Evolutionary conservation across 2,113 vertebrate genomes (phyloP).

Genomic region (Illadopsis cleaveri): DNA sequence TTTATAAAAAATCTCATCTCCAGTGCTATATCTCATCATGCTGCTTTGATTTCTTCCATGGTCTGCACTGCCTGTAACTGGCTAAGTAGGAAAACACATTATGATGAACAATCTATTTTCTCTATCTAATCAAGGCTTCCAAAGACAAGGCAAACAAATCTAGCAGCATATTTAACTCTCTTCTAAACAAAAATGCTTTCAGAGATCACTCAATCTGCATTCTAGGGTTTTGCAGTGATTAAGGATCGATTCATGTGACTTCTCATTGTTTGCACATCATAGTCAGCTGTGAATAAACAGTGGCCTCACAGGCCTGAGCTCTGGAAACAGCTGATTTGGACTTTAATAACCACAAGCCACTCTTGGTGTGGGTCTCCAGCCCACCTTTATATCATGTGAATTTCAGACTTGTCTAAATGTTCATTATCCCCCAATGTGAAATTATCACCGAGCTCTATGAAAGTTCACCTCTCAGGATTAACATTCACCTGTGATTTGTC

Average conservation of each 20-base stretch:
- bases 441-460: neutral
- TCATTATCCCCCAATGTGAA: neutral
- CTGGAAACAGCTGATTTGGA: neutral
- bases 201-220: neutral
- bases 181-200: neutral
- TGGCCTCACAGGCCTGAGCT: neutral
- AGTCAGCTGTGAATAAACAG: neutral
- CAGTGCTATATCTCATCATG: fast-evolving
- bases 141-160: neutral
- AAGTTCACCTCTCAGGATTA: neutral
- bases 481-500: neutral
- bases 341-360: neutral
- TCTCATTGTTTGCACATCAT: neutral
- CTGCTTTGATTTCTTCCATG: neutral
- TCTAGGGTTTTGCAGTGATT: neutral
- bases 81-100: neutral
- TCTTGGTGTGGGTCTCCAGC: neutral
- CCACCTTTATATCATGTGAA: neutral
- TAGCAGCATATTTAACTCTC: neutral
- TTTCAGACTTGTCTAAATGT: neutral
- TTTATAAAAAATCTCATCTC: neutral
- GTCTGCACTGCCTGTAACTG: neutral
- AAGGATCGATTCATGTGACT: neutral
- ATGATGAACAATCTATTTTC: neutral
- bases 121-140: neutral